phyloP scores from a whole-genome alignment of 2,888 invertebrate species.

The Polia nebulosa region DNA sequence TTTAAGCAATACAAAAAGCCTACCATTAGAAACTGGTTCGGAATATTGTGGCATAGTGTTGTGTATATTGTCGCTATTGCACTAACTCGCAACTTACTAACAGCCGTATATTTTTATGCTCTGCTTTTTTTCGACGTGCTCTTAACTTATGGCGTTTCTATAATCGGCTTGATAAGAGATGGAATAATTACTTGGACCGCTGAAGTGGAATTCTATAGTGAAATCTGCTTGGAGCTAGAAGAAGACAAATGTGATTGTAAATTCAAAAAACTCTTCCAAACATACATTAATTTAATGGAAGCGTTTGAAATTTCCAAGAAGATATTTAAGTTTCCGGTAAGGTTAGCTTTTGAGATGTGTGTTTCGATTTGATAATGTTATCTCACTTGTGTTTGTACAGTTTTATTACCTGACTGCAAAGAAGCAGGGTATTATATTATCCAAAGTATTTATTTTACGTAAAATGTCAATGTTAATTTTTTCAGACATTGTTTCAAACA shows the following conservation, averaged over 20 bases:
- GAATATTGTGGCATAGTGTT: not conserved
- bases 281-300: slow-evolving; percentile 41
- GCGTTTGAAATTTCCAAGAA: slow-evolving; percentile 44
- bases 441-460: not conserved
- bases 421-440: not conserved
- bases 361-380: not conserved
- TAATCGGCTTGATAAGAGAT: slow-evolving; percentile 32
- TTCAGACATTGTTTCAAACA: slow-evolving; percentile 24
- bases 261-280: slow-evolving; percentile 28
- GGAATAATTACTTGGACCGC: slow-evolving; percentile 35
- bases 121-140: slow-evolving; percentile 15
- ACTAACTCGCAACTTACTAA: not conserved
- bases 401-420: not conserved
- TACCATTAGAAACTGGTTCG: slow-evolving; percentile 23
- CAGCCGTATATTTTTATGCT: slow-evolving; percentile 2
- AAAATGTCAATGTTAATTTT: not conserved
- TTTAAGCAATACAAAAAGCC: slow-evolving; percentile 18
- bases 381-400: not conserved
- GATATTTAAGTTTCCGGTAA: slow-evolving; percentile 32
- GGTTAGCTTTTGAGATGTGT: not conserved
- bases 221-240: slow-evolving; percentile 17
- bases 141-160: slow-evolving; percentile 17
- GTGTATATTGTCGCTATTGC: not conserved
- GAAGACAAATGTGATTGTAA: slow-evolving; percentile 6
- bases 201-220: slow-evolving; percentile 24